Percentiles rank a stretch among this genome's conserved stretches.
These are phyloP conservation scores for Tangara arthus DNA, from an alignment of 2,797 vertebrate genomes.

Conservation along the genomic window DNA sequence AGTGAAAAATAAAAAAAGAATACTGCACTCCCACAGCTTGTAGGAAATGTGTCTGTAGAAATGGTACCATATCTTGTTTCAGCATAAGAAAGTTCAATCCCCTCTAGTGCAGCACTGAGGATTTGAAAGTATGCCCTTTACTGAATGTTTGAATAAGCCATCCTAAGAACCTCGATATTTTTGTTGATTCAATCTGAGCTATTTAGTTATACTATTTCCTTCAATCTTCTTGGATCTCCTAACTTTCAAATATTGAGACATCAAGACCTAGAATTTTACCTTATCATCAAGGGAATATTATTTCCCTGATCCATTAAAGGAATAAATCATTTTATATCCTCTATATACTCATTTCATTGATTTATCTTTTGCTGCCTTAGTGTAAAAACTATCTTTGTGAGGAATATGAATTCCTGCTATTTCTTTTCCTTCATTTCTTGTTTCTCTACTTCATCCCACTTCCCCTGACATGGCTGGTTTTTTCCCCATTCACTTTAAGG, in stretches of 20 bases:
- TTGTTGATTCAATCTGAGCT: background rate
- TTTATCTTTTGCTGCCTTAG: background rate
- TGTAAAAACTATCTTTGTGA: background rate
- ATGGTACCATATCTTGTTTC: background rate
- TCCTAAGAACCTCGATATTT: background rate
- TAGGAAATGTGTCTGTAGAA: background rate
- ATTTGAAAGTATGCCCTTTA: background rate
- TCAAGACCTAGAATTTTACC: background rate
- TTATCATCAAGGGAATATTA: background rate
- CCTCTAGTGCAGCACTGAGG: background rate
- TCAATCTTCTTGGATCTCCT: background rate
- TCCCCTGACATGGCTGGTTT: background rate
- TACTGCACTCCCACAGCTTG: background rate
- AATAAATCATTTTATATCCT: background rate
- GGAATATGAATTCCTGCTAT: background rate
- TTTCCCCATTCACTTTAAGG: background rate
- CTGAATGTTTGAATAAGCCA: background rate
- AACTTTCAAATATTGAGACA: rapidly evolving
- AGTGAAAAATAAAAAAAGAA: background rate
- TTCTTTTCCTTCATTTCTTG: background rate
- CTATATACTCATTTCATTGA: background rate
- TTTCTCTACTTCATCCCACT: background rate
- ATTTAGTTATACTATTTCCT: background rate
- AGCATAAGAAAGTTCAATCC: background rate
- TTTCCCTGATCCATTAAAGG: background rate